These are phyloP conservation scores for Dermolepida albohirtum DNA, from an alignment of 2,888 invertebrate species.

Conservation along the genomic window DNA sequence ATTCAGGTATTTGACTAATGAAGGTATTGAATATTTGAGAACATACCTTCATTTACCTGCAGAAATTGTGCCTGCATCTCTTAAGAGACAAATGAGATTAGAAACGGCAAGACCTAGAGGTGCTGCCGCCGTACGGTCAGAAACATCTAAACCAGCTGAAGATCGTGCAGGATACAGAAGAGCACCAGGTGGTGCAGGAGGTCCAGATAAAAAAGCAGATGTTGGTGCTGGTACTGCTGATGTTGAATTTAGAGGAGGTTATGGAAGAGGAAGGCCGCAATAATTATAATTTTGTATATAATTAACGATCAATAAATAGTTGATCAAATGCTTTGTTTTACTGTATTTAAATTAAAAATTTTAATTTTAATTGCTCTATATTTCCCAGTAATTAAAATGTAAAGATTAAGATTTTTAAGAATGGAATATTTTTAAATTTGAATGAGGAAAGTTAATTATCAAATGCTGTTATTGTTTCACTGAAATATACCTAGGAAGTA, in stretches of 20 bases:
- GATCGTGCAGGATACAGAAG: constrained; percentile 88
- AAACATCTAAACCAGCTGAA: constrained; percentile 80
- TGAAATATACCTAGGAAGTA: no score
- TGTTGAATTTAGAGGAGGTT: constrained; percentile 92
- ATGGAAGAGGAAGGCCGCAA: constrained; percentile 77
- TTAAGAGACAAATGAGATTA: constrained; percentile 89
- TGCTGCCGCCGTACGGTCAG: constrained; percentile 74
- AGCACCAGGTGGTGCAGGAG: constrained; percentile 72
- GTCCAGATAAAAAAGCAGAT: constrained; percentile 94
- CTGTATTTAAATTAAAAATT: no score
- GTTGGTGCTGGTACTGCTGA: constrained; percentile 95
- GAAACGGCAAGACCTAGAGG: constrained; percentile 87
- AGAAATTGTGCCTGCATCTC: constrained; percentile 98
- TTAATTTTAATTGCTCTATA: no score
- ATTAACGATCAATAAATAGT: constrained; percentile 45
- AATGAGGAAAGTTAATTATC: no score
- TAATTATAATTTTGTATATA: constrained; percentile 61
- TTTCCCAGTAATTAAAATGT: no score
- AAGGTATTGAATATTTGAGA: constrained; percentile 96
- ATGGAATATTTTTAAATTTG: no score
- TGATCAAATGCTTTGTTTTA: constrained; percentile 26
- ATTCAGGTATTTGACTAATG: constrained; percentile 90
- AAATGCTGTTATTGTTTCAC: no score
- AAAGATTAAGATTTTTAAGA: no score
- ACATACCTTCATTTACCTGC: constrained; percentile 96